Percentiles rank a stretch among this genome's conserved stretches.
phyloP scores from a whole-genome alignment of 1,140 invertebrate genomes.

The Eciton burchellii region DNA sequence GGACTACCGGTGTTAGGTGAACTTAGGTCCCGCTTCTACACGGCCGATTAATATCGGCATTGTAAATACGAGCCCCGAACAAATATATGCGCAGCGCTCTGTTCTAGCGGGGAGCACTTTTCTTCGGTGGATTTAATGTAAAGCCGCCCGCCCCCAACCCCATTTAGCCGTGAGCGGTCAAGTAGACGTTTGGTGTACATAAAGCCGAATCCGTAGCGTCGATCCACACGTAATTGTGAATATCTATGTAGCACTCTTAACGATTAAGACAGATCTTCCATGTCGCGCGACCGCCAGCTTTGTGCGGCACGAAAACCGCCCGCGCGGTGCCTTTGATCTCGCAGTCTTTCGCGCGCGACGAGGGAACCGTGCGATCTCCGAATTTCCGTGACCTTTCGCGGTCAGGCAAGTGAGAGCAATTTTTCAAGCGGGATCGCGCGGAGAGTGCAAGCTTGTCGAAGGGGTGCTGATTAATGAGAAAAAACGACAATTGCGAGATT shows the following conservation, averaged over 20 bases:
- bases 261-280: constrained; percentile 9
- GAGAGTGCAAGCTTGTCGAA: background rate
- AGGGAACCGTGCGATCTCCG: background rate
- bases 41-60: constrained; percentile 81
- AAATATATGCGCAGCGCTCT: constrained; percentile 83
- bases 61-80: constrained; percentile 83
- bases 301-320: background rate
- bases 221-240: constrained; percentile 55
- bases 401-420: background rate
- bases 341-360: background rate
- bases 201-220: constrained; percentile 75
- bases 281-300: constrained; percentile 3
- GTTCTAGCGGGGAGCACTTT: constrained; percentile 79
- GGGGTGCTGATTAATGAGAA: background rate
- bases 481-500: too few species aligned
- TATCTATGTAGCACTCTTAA: constrained; percentile 38
- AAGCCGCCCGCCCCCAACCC: constrained; percentile 38
- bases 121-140: constrained; percentile 72
- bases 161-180: constrained; percentile 71
- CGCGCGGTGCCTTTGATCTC: background rate
- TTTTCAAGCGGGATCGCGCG: background rate
- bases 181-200: constrained; percentile 82
- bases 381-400: background rate
- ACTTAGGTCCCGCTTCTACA: constrained; percentile 57
- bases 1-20: constrained; percentile 53